These are phyloP conservation scores for Ceyx margarethae DNA, from an alignment of 2,113 vertebrate genomes.

Conservation along the genomic window DNA sequence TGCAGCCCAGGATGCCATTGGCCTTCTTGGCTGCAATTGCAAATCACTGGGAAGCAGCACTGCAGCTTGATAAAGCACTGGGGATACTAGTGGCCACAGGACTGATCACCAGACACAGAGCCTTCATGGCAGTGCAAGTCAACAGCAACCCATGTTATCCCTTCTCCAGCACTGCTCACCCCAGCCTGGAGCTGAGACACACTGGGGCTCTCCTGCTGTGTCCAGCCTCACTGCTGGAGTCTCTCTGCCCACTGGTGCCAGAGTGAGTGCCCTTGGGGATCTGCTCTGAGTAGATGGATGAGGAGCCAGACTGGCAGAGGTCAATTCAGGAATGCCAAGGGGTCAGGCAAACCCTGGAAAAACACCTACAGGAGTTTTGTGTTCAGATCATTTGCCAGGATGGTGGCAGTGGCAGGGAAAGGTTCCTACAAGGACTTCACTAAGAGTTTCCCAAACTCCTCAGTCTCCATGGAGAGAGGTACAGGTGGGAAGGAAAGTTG, in stretches of 20 bases:
- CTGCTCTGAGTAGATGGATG: background rate
- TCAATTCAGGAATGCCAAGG: background rate
- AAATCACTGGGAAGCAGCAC: background rate
- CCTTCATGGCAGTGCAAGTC: background rate
- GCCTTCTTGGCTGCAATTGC: too few species aligned
- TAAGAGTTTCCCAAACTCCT: background rate
- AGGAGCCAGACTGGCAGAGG: background rate
- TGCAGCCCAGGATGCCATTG: too few species aligned
- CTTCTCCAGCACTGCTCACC: background rate
- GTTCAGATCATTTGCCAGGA: accelerated
- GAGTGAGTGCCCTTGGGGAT: background rate
- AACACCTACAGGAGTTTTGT: background rate
- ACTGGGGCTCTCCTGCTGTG: background rate
- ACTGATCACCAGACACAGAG: background rate
- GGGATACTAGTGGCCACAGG: background rate
- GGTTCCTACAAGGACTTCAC: background rate
- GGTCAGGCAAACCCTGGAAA: background rate
- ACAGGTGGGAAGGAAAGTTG: background rate
- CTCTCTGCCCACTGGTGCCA: accelerated
- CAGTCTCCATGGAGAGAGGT: background rate
- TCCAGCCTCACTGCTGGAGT: background rate
- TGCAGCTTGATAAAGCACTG: background rate
- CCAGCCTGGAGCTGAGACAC: background rate
- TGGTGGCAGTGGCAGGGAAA: background rate
- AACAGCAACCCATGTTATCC: background rate